These are phyloP conservation scores for Streptopelia turtur DNA, from an alignment of 2,797 vertebrate species.

Conservation along the genomic window DNA sequence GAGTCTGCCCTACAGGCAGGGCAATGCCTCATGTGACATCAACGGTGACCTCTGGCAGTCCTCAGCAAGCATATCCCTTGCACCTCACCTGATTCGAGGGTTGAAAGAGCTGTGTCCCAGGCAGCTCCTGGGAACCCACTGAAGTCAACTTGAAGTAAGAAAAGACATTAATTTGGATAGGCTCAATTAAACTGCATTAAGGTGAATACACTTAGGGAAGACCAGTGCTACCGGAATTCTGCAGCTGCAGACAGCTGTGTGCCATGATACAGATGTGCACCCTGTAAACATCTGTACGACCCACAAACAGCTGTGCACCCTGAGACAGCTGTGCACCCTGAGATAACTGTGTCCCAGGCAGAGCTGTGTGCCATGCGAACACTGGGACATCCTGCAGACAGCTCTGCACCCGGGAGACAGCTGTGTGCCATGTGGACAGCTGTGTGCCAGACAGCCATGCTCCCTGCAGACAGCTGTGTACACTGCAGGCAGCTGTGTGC, in stretches of 20 bases:
- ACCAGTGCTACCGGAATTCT: not conserved
- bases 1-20: not conserved
- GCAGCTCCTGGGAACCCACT: not conserved
- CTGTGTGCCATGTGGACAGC: not conserved
- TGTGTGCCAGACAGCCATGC: not conserved
- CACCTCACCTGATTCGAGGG: not conserved
- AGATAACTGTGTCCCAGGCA: not conserved
- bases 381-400: not conserved
- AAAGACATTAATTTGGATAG: not conserved
- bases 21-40: not conserved
- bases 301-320: not conserved
- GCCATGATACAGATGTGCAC: not conserved
- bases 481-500: not conserved
- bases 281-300: not conserved
- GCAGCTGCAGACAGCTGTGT: not conserved
- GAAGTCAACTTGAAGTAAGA: not conserved
- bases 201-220: not conserved
- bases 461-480: not conserved
- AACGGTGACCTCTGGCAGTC: not conserved
- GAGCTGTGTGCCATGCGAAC: not conserved
- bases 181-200: not conserved
- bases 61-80: fast-evolving
- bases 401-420: not conserved
- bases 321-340: no score
- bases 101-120: not conserved